Conservation (phyloP, 2,113 vertebrate genomes). For the Sceloporus undulatus region DNA sequence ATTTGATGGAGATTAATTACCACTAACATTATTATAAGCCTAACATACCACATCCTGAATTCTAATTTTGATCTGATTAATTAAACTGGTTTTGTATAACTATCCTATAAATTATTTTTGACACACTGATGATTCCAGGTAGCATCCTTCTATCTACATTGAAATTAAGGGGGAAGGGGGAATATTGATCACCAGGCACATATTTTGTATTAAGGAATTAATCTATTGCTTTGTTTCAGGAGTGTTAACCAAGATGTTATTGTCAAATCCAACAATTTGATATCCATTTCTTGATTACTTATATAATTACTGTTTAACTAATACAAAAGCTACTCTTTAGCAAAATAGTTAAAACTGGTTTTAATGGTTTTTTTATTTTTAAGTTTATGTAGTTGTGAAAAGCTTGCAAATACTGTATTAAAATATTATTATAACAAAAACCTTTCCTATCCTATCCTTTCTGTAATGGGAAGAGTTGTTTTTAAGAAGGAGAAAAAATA, state of each 20-base stretch:
- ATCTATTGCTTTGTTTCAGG: constrained; percentile 13
- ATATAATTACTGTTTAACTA: constrained; percentile 15
- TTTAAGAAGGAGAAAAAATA: background rate
- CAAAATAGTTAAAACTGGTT: constrained; percentile 27
- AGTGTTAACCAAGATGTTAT: background rate
- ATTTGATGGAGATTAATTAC: constrained; percentile 47
- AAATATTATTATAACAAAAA: background rate
- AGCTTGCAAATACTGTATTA: background rate
- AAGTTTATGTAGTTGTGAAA: background rate
- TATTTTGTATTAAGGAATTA: constrained; percentile 15
- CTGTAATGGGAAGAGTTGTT: background rate
- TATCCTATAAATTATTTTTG: constrained; percentile 33
- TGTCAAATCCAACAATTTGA: background rate
- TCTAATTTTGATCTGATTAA: constrained; percentile 51
- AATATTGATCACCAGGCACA: background rate
- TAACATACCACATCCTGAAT: constrained; percentile 40
- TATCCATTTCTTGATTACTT: background rate
- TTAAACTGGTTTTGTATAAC: constrained; percentile 31
- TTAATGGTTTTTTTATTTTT: background rate
- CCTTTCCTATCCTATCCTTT: background rate
- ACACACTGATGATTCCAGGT: constrained; percentile 21
- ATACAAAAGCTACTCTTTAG: background rate
- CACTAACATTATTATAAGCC: constrained; percentile 33
- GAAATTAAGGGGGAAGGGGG: constrained; percentile 11
- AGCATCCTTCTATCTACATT: constrained; percentile 5